Percentiles rank a stretch among this genome's conserved stretches.
These are phyloP conservation scores for Ellobium chinense DNA, from an alignment of 2,888 invertebrate genomes.

Conservation along the genomic window DNA sequence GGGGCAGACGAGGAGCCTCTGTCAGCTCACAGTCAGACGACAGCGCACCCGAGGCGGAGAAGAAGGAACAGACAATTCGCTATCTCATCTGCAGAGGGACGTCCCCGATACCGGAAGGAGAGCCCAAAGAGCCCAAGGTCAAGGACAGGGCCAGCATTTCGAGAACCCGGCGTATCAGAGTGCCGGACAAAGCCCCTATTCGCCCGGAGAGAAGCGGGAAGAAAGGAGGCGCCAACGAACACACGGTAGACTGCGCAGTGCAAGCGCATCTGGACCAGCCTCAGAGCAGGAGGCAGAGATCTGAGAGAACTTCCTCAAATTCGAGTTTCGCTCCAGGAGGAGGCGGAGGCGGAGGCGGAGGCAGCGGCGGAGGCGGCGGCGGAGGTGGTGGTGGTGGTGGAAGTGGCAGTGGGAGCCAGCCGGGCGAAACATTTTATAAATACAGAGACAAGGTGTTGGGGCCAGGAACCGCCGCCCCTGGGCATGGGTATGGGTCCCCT, in stretches of 20 bases:
- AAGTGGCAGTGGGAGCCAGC: constrained; percentile 27
- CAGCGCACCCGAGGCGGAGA: constrained; percentile 73
- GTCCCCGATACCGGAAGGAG: constrained; percentile 71
- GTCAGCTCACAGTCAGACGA: constrained; percentile 62
- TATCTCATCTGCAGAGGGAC: constrained; percentile 74
- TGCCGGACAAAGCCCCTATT: constrained; percentile 44
- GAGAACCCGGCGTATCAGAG: constrained; percentile 66
- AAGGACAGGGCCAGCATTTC: constrained; percentile 62
- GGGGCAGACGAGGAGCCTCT: constrained; percentile 40
- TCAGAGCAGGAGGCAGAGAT: constrained; percentile 51
- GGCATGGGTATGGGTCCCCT: constrained; percentile 28
- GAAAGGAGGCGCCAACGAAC: constrained; percentile 47
- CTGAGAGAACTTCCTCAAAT: constrained; percentile 47
- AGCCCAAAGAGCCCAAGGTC: constrained; percentile 53
- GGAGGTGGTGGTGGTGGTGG: constrained; percentile 44
- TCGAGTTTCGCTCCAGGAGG: constrained; percentile 35
- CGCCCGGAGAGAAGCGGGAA: constrained; percentile 23
- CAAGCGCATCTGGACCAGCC: constrained; percentile 67
- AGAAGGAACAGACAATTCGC: constrained; percentile 55
- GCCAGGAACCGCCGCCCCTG: constrained; percentile 38
- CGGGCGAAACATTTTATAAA: constrained; percentile 62
- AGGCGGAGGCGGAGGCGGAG: constrained; percentile 50
- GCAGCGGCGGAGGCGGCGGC: constrained; percentile 54
- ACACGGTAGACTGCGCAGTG: constrained; percentile 63
- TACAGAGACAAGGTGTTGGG: constrained; percentile 64